Base-by-base conservation (phyloP, 2,797 vertebrate genomes). In the Dermochelys coriacea region DNA sequence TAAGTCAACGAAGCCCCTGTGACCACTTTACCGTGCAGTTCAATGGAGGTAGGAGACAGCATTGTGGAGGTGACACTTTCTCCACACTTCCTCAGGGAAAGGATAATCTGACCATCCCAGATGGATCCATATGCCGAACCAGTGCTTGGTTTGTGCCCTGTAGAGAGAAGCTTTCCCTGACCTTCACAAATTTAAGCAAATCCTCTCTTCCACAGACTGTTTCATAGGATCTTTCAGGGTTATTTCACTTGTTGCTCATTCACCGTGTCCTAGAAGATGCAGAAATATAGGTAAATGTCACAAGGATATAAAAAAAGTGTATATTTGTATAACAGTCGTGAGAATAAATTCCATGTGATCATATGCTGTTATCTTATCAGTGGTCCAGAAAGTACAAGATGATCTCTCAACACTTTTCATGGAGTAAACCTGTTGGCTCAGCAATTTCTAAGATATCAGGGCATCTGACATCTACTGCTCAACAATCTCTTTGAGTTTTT, bases 391-490 rank as follows among this genome's bases (percentile, higher is more conserved):
- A 27, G 47, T 88, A 47, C 83, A 86, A 77, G 25, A 85, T 96
- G 95, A 78, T 55, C 82, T 91, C 85, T 89, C 64, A 88, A 51
- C 64, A 68, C 74, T 94, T 92, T 89, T 87, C 31, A n/a, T 71
- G 85, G 51, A 95, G 93, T 59, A 88, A 92, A 86, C 47, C 37
- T 85, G 77, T 75, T 93, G 77, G 64, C 78, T 94, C 5, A 54
- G 25, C 91, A 59, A 82, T 95, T 95, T 94, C 41, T 89, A 2
- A 91, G 84, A 93, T 91, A 95, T 52, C 80, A 95, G 59, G 5
- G 85, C 90, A 87, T 41, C 74, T 71, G 78, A 55, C 84, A 91
- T 82, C 45, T 74, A 4, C 50, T 1, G 2, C 64, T 85, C n/a
- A 93, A 54, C 41, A 47, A 15, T 31, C 45, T 47, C 75, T 61